Base-by-base conservation (phyloP, 2,888 invertebrate genomes). In the Harmothoe impar region DNA sequence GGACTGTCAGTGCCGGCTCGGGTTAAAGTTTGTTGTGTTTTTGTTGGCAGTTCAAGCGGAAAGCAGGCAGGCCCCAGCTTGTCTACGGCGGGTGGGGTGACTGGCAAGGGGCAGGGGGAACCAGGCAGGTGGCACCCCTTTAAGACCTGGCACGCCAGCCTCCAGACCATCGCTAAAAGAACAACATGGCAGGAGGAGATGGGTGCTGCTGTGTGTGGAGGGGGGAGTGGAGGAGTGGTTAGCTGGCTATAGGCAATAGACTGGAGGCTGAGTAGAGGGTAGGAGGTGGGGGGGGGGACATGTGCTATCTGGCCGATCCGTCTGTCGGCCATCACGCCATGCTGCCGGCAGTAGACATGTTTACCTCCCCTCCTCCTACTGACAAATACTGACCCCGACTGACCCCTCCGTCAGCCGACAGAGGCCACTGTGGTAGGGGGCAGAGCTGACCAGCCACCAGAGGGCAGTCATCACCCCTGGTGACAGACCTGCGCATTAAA, bases 41-140 rank as follows among this genome's bases (percentile, higher is more conserved):
- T 81, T 86, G 54, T 86, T 86, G 56, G 52, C 54, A 20, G 86
- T 86, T 86, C 86, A 86, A 86, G 86, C 56, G 54, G 86, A 86
- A 86, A 56, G 31, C 29, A 25, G 15, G 54, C n/a, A 78, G 78
- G 78, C 78, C 84, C 29, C 86, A 25, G 43, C 33, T 23, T 81
- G 81, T 81, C 43, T 81, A n/a, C 15, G 81, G 35, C 81, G 35
- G 81, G 15, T 12, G 23, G 81, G 33, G 1, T 25, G 72, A 15
- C 31, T 72, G 72, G 72, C 72, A 72, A 43, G 81, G 43, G n/a
- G 15, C 62, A 35, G 17, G 25, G 72, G 29, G 72, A 72, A 72
- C 72, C 20, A 25, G 15, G 72, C 72, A 72, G 72, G 72, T 72
- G 72, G 29, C 25, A 29, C 72, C n/a, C 72, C 72, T 72, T 72